phyloP scores from a whole-genome alignment of 2,888 invertebrate genomes.

The Ecdyonurus torrentis region DNA sequence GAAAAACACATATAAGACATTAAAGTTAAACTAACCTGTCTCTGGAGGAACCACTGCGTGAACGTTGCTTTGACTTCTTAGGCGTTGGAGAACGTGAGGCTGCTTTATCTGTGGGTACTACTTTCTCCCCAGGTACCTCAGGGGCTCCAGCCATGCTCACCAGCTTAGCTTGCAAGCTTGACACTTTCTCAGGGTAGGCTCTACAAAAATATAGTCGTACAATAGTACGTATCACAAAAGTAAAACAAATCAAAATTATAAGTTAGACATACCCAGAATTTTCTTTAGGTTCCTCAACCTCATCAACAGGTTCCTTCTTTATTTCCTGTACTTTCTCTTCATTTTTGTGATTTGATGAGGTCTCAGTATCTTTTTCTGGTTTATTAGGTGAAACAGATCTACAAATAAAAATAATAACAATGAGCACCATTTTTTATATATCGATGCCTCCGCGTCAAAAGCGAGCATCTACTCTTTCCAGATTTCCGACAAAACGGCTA shows the following conservation, averaged over 20 bases:
- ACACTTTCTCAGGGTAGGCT: slow-evolving; percentile 32
- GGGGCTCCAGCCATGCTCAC: slow-evolving; percentile 40
- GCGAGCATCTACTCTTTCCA: no score
- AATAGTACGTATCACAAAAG: neutral
- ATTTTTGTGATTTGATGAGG: slow-evolving; percentile 2
- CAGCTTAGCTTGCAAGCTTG: slow-evolving; percentile 42
- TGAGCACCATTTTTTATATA: no score
- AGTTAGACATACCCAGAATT: neutral
- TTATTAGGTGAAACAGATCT: slow-evolving; percentile 7
- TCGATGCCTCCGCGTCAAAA: no score
- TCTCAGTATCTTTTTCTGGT: slow-evolving; percentile 2
- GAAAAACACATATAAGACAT: no score
- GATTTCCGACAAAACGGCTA: no score
- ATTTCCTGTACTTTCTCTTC: slow-evolving; percentile 9
- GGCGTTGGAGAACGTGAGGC: neutral
- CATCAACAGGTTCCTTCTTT: no score
- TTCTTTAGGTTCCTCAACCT: neutral
- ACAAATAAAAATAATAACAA: neutral
- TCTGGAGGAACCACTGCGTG: neutral
- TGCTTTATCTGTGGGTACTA: neutral
- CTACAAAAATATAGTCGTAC: slow-evolving; percentile 16
- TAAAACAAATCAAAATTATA: neutral
- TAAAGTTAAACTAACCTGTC: neutral
- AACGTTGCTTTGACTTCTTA: neutral
- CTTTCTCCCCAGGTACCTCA: slow-evolving; percentile 12